Conservation (phyloP, 2,113 vertebrate species). For the Leptocoma aspasia region DNA sequence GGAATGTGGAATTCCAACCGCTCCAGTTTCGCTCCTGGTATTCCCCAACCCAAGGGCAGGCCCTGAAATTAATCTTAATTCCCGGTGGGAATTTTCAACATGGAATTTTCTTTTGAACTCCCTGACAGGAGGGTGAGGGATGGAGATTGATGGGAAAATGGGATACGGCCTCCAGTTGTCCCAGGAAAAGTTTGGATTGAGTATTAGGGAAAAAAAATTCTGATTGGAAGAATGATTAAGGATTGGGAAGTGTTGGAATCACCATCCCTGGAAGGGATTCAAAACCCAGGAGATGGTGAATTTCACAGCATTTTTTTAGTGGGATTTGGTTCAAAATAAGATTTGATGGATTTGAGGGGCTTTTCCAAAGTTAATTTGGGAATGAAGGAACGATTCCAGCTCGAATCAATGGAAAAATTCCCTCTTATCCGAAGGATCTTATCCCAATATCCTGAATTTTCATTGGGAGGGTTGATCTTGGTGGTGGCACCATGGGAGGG, state of each 20-base stretch:
- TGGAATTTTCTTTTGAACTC: neutral
- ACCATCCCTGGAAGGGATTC: accelerated
- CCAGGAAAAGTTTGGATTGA: neutral
- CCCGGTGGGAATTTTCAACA: neutral
- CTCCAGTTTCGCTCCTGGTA: too few relatives aligned
- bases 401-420: accelerated
- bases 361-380: neutral
- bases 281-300: neutral
- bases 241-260: neutral
- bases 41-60: neutral
- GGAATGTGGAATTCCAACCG: neutral
- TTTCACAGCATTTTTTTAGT: accelerated
- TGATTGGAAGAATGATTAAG: accelerated
- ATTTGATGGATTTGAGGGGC: too few relatives aligned
- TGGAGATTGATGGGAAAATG: accelerated
- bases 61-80: neutral
- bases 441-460: accelerated
- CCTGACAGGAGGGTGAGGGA: neutral
- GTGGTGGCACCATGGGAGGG: accelerated
- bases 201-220: accelerated
- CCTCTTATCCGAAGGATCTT: neutral
- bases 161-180: accelerated
- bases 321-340: neutral
- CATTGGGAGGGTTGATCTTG: accelerated
- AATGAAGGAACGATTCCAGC: neutral